Base-by-base conservation (phyloP, 92 coral and sea anemone genomes). In the Siderastrea radians region DNA sequence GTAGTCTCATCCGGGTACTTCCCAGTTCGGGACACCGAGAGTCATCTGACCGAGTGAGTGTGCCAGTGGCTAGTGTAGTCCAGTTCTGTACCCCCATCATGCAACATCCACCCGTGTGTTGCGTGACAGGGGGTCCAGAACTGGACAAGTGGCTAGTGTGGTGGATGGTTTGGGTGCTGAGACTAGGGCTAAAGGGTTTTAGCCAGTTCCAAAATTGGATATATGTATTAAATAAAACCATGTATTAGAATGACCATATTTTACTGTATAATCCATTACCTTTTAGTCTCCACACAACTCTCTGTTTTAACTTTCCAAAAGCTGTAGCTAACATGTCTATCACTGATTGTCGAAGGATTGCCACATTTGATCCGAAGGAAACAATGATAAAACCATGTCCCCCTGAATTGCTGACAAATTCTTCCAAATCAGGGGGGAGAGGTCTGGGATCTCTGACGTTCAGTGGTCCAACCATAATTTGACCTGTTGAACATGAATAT, bases 391-490 rank as follows among this genome's bases (percentile, higher is more conserved):
- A 69, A 68, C 93, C 93, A 64, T 84, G 77, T 5, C 69, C 82
- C 16, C 93, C 90, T 17, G 93, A 84, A 72, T 61, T 80, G 44
- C 38, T 65, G 66, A 90, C 75, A 79, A 90, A 84, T 57, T 72
- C 62, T 70, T 90, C 86, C 83, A 90, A 52, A 4, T 84, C 90
- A 84, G 86, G 57, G 53, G 93, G 82, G 75, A 90, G 83, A 4
- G 89, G 82, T 79, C 73, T 72, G 53, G 89, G 13, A 15, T 53
- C 68, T 49, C n/a, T 85, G 10, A 90, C 75, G 79, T 77, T 85
- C 5, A 85, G 61, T 46, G 93, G 86, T 12, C 93, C 93, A n/a
- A 90, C 90, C 93, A 90, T 90, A 45, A 90, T 43, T 38, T 80
- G 49, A n/a, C 78, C 93, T 89, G 70, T 80, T 52, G 50, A 53